A percentile compares a stretch with the other conserved stretches of the same genome.
These are phyloP conservation scores for Ochropleura leucogaster DNA, from an alignment of 2,888 invertebrate genomes.

Conservation along the genomic window DNA sequence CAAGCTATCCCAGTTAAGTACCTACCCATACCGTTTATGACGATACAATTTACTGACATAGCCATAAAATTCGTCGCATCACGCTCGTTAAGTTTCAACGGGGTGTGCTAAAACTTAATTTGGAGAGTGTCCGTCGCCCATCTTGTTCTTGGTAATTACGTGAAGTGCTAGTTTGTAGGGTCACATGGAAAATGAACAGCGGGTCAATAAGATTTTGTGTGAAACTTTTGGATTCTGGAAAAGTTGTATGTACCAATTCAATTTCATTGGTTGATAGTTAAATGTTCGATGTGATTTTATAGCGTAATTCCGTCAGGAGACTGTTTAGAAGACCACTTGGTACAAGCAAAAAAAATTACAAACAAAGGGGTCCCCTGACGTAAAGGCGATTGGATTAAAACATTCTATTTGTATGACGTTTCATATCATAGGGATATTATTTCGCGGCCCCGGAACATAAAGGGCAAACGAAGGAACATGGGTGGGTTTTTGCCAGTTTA, in stretches of 20 bases:
- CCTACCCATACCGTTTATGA: slow-evolving; percentile 35
- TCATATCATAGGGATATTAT: no score
- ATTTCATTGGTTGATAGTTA: no score
- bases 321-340: no score
- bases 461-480: no score
- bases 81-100: slow-evolving; percentile 45
- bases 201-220: slow-evolving; percentile 9
- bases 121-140: slow-evolving; percentile 25
- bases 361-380: no score
- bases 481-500: no score
- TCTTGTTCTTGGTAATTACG: slow-evolving; percentile 34
- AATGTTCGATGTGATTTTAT: no score
- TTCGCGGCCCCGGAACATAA: no score
- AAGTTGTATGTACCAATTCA: background rate
- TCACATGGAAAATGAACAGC: slow-evolving; percentile 36
- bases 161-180: slow-evolving; percentile 36
- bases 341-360: no score
- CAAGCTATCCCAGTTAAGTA: background rate
- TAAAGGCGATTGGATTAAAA: no score
- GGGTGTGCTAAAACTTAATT: slow-evolving; percentile 54
- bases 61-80: slow-evolving; percentile 54
- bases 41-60: slow-evolving; percentile 51
- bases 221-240: background rate
- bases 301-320: no score
- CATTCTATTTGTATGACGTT: no score